Evolutionary conservation across 1,140 invertebrate genomes (phyloP).

Genomic region (Pygmarrhopalites habei): DNA sequence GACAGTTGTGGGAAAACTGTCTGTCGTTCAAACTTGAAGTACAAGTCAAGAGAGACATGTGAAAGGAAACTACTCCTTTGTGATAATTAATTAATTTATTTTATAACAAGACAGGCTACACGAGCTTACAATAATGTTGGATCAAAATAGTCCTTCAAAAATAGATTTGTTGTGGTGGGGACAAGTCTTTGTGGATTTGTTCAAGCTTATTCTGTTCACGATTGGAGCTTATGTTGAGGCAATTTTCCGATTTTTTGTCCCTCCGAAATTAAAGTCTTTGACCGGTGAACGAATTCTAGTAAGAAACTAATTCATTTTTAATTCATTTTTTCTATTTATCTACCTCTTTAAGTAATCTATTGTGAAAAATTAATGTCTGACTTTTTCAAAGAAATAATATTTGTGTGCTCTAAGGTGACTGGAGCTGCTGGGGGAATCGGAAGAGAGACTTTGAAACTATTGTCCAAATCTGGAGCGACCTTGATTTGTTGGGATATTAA

Average conservation of each 20-base stretch:
- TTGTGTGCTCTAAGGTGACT: constrained; percentile 14
- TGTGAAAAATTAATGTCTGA: neutral
- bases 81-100: no score
- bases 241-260: constrained; percentile 1
- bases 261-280: constrained; percentile 24
- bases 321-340: neutral
- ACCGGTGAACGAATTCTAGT: constrained; percentile 32
- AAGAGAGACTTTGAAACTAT: constrained; percentile 19
- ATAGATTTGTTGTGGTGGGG: no score
- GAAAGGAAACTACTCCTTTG: no score
- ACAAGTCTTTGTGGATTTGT: neutral
- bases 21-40: no score
- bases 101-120: no score
- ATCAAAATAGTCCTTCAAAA: no score
- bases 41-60: no score
- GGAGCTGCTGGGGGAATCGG: constrained; percentile 35
- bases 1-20: no score
- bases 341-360: neutral
- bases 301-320: neutral
- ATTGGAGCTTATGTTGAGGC: neutral
- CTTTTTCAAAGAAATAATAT: neutral
- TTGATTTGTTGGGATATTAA: constrained; percentile 37
- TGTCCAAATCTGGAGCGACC: constrained; percentile 23
- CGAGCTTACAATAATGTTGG: no score
- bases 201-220: neutral